Evolutionary conservation across 2,113 vertebrate species (phyloP).

Genomic region (Colius striatus): DNA sequence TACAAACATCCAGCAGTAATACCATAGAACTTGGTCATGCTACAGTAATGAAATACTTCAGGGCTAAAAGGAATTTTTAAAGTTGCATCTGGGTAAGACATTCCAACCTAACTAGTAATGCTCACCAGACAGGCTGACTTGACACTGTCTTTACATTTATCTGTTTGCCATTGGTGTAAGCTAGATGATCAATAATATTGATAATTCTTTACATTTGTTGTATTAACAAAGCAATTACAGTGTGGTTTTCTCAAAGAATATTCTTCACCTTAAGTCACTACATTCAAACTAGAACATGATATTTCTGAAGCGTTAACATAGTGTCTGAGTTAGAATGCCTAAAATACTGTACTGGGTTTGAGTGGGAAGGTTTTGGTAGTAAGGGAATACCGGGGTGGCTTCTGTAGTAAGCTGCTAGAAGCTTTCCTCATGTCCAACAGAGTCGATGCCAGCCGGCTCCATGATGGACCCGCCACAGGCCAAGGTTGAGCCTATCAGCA

Average conservation of each 20-base stretch:
- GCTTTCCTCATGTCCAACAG: not conserved
- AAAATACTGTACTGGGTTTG: not conserved
- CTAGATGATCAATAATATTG: not conserved
- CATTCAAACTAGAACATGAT: not conserved
- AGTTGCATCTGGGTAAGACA: not conserved
- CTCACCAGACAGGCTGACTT: not conserved
- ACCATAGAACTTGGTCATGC: not conserved
- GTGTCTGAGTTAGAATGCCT: not conserved
- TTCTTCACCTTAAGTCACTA: not conserved
- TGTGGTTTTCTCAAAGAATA: not conserved
- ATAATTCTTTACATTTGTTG: not conserved
- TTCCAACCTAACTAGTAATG: not conserved
- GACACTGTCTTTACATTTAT: not conserved
- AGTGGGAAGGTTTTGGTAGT: not conserved
- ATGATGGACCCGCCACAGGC: not conserved
- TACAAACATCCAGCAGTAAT: not conserved
- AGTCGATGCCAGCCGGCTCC: not conserved
- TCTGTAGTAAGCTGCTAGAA: not conserved
- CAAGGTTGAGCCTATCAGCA: not conserved
- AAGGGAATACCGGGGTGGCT: not conserved
- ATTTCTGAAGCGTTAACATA: not conserved
- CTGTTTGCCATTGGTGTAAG: not conserved
- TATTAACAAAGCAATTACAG: not conserved
- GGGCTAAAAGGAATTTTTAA: not conserved
- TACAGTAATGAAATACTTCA: not conserved